Evolutionary conservation across 2,888 invertebrate genomes (phyloP).

Genomic region (Sericinus montela): DNA sequence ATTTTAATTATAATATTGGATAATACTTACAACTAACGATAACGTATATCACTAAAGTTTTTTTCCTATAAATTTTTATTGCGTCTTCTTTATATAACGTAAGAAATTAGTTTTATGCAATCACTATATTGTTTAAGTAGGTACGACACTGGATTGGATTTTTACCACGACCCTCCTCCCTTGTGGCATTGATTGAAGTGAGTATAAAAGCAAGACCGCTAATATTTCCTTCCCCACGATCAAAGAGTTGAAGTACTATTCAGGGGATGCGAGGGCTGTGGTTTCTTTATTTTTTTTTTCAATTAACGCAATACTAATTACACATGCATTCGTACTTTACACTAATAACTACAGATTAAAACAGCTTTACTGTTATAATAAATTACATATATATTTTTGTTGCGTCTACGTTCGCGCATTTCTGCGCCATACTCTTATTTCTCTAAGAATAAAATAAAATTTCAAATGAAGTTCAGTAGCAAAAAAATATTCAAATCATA

Average conservation of each 20-base stretch:
- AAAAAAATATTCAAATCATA: too few relatives aligned
- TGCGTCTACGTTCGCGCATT: too few relatives aligned
- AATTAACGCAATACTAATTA: constrained; percentile 1
- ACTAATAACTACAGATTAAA: too few relatives aligned
- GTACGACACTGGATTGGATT: background rate
- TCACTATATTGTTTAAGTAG: background rate
- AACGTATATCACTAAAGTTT: too few relatives aligned
- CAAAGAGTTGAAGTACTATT: constrained; percentile 7
- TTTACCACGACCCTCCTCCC: background rate
- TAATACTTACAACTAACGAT: too few relatives aligned
- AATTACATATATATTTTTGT: too few relatives aligned
- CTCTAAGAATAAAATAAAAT: too few relatives aligned
- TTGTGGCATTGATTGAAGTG: constrained; percentile 2
- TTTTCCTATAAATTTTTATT: too few relatives aligned
- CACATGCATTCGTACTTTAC: background rate
- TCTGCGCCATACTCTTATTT: too few relatives aligned
- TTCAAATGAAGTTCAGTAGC: too few relatives aligned
- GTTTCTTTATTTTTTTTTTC: constrained; percentile 8
- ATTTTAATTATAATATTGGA: too few relatives aligned
- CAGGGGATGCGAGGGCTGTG: constrained; percentile 7
- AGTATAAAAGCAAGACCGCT: constrained; percentile 11
- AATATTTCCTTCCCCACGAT: constrained; percentile 4
- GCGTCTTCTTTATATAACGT: background rate
- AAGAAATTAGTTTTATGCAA: background rate
- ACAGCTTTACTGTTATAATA: too few relatives aligned